Evolutionary conservation across 1,140 invertebrate genomes (phyloP), one percentile per base, ranked within the genome.

Genomic region (Drosophila lini): DNA sequence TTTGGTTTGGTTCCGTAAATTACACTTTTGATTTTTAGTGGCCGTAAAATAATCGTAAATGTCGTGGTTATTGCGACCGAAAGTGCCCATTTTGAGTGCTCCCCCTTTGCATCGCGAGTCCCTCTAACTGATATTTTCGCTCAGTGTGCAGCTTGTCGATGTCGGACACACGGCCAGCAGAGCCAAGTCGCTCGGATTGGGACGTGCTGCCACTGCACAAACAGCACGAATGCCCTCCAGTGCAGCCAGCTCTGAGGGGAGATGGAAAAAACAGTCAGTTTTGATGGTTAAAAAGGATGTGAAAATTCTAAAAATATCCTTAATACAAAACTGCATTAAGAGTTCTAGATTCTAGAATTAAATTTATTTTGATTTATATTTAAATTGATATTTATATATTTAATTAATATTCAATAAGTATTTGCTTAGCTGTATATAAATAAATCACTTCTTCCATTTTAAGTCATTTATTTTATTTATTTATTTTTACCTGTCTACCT

Each of bases 21-120:
- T 91, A 91, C 88, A 91, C 89, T 91, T 92, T 91, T 92, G 90
- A 92, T 91, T 92, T 91, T 91, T 91, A 91, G 81, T 90, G 90
- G 74, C 80, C 86, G 91, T 91, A 91, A 91, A 91, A 91, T 91
- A 91, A 91, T 91, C 91, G 90, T 92, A 91, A 92, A 92, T 91
- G 91, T 92, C 90, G 86, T 89, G 76, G 83, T 91, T 91, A 91
- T 90, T 91, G 90, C 86, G 86, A 90, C 83, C 86, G 78, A 91
- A 91, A 91, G 85, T 89, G 81, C 79, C 90, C 75, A 89, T 91
- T 86, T 86, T 86, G 82, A 91, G 80, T 80, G 52, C 52, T 53
- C 52, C 74, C 56, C 84, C 65, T 28, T 42, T 58, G 45, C 74
- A 53, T 22, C 34, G 42, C 28, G 22, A 0, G 9, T 9, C 42